Percentiles rank a stretch among this genome's conserved stretches.
phyloP scores from a whole-genome alignment of 2,888 invertebrate species.

The Lithophane ornitopus region DNA sequence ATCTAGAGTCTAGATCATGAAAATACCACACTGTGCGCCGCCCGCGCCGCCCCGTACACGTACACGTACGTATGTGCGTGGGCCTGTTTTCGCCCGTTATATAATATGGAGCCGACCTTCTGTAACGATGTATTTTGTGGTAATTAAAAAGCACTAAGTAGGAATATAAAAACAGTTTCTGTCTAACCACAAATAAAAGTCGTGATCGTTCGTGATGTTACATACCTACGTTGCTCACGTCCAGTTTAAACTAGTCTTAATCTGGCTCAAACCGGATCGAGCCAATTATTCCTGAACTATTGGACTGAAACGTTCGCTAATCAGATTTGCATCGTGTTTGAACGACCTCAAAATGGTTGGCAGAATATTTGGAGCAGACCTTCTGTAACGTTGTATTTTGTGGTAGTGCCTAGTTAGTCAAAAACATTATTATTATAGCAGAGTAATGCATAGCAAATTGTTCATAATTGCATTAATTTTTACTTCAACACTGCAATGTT shows the following conservation, averaged over 20 bases:
- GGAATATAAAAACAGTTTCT: too few species aligned
- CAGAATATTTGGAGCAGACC: background rate
- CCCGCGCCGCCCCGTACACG: too few species aligned
- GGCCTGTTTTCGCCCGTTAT: too few species aligned
- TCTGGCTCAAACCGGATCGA: constrained; percentile 45
- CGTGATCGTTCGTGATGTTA: background rate
- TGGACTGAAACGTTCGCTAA: constrained; percentile 37
- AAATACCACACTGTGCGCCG: too few species aligned
- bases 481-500: constrained; percentile 11
- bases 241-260: constrained; percentile 35
- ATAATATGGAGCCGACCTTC: too few species aligned
- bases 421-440: constrained; percentile 10
- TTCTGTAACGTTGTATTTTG: too few species aligned
- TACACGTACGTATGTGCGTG: too few species aligned
- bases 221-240: background rate
- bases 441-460: constrained; percentile 45
- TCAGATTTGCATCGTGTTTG: constrained; percentile 50
- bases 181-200: background rate
- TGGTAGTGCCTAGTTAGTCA: constrained; percentile 1
- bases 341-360: constrained; percentile 32
- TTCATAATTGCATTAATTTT: constrained; percentile 33
- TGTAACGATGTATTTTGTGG: too few species aligned
- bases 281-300: constrained; percentile 53
- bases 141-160: too few species aligned
- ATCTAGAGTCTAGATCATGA: too few species aligned